Evolutionary conservation across 2,888 invertebrate genomes (phyloP).

Genomic region (Lathronympha strigana): DNA sequence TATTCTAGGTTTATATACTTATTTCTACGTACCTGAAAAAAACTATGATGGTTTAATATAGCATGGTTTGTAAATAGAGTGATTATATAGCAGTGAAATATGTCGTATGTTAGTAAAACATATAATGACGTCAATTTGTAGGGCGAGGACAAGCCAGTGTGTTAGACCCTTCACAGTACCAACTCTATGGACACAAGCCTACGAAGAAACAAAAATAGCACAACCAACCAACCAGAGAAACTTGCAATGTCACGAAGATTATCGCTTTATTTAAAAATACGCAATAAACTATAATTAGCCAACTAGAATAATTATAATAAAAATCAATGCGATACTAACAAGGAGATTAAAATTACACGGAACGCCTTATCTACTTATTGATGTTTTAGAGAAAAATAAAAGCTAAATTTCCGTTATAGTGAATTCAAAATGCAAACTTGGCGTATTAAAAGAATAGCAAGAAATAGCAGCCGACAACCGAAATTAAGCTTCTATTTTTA

Average conservation of each 20-base stretch:
- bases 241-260: slow-evolving; percentile 74
- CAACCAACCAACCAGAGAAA: slow-evolving; percentile 80
- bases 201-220: slow-evolving; percentile 67
- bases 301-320: slow-evolving; percentile 71
- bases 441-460: neutral
- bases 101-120: slow-evolving; percentile 53
- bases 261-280: slow-evolving; percentile 76
- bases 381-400: slow-evolving; percentile 35
- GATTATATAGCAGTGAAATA: slow-evolving; percentile 23
- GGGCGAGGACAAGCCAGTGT: slow-evolving; percentile 46
- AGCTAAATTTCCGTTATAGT: slow-evolving; percentile 32
- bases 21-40: slow-evolving; percentile 35
- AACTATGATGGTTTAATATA: neutral
- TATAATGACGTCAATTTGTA: slow-evolving; percentile 45
- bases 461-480: slow-evolving; percentile 12
- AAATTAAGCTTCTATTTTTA: slow-evolving; percentile 38
- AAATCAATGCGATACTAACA: slow-evolving; percentile 65
- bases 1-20: neutral
- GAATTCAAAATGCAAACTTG: neutral
- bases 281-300: slow-evolving; percentile 75
- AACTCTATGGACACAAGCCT: slow-evolving; percentile 40
- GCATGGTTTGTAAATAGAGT: slow-evolving; percentile 6
- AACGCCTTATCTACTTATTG: slow-evolving; percentile 31
- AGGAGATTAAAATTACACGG: slow-evolving; percentile 48
- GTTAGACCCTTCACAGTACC: slow-evolving; percentile 68